Evolutionary conservation across 2,113 vertebrate genomes (phyloP).

Genomic region (Gasterosteus aculeatus): DNA sequence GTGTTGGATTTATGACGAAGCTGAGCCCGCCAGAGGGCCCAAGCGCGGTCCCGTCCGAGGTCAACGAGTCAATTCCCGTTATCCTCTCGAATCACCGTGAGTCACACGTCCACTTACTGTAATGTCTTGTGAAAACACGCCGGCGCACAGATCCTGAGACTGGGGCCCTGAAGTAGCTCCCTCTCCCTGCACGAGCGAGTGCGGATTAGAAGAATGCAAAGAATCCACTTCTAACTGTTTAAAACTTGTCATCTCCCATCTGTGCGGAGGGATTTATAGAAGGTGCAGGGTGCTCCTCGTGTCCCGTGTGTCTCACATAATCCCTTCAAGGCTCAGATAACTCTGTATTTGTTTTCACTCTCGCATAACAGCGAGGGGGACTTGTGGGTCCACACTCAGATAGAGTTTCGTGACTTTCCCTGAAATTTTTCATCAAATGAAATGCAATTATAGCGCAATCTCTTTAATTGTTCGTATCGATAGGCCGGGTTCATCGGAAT

Average conservation of each 20-base stretch:
- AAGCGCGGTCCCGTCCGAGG: slow-evolving; percentile 49
- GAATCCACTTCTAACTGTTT: slow-evolving; percentile 69
- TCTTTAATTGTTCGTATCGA: slow-evolving; percentile 61
- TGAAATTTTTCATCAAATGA: slow-evolving; percentile 62
- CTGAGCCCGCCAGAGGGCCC: slow-evolving; percentile 57
- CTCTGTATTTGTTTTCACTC: slow-evolving; percentile 66
- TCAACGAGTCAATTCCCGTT: slow-evolving; percentile 67
- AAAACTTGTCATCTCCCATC: slow-evolving; percentile 75
- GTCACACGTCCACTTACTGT: slow-evolving; percentile 71
- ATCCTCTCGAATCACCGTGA: slow-evolving; percentile 64
- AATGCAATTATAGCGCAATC: slow-evolving; percentile 66
- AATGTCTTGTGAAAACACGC: slow-evolving; percentile 67
- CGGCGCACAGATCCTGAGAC: slow-evolving; percentile 54
- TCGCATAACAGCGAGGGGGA: slow-evolving; percentile 40
- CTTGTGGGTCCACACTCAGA: slow-evolving; percentile 53
- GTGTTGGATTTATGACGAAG: slow-evolving; percentile 66
- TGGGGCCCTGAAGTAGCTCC: slow-evolving; percentile 48
- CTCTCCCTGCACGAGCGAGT: slow-evolving; percentile 49
- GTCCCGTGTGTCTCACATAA: slow-evolving; percentile 61
- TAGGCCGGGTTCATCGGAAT: slow-evolving; percentile 53
- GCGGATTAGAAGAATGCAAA: slow-evolving; percentile 59
- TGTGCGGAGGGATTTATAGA: slow-evolving; percentile 70
- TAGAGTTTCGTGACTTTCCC: slow-evolving; percentile 69
- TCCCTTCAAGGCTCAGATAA: slow-evolving; percentile 67
- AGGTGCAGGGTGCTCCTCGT: slow-evolving; percentile 58